Percentiles rank a stretch among this genome's conserved stretches.
phyloP scores from a whole-genome alignment of 2,113 vertebrate genomes.

The Hirundichthys speculiger region DNA sequence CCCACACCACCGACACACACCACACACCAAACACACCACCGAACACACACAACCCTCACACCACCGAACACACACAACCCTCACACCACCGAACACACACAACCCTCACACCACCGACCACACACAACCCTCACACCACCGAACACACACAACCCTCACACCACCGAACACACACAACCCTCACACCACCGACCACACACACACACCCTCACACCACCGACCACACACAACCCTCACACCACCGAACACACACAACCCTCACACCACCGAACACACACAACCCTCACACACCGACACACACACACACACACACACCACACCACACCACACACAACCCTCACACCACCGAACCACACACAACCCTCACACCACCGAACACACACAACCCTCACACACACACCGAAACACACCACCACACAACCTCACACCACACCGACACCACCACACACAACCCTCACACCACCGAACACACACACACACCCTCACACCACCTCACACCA shows the following conservation, averaged over 20 bases:
- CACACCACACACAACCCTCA: no score
- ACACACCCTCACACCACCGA: no score
- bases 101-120: no score
- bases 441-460: conserved; percentile 37
- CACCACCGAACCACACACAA: conserved; percentile 41
- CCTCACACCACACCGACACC: conserved; percentile 34
- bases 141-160: conserved; percentile 39
- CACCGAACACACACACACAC: conserved; percentile 40
- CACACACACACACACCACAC: no score
- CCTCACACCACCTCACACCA: no score
- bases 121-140: conserved; percentile 27
- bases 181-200: conserved; percentile 38
- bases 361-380: conserved; percentile 36
- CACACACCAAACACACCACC: no score
- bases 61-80: no score
- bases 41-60: conserved; percentile 44
- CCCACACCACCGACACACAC: no score
- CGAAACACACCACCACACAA: conserved; percentile 38
- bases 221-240: conserved; percentile 25
- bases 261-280: conserved; percentile 40
- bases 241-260: conserved; percentile 38
- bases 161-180: conserved; percentile 38
- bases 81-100: conserved; percentile 38
- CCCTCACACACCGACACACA: conserved; percentile 36
- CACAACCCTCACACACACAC: conserved; percentile 33